Conservation (phyloP, 2,113 vertebrate genomes). For the Rhinichthys klamathensis region DNA sequence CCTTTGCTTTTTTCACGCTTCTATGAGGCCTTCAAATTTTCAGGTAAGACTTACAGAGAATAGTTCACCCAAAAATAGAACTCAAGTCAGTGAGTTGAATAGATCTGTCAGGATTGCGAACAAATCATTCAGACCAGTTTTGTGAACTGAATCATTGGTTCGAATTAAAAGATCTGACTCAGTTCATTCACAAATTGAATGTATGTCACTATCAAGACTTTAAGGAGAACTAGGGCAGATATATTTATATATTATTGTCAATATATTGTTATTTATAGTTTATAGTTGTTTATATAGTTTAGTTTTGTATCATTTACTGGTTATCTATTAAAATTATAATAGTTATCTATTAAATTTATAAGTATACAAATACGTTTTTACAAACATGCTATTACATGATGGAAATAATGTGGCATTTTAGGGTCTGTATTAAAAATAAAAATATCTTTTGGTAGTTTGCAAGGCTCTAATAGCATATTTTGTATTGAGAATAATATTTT, state of each 20-base stretch:
- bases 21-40: slow-evolving; percentile 97
- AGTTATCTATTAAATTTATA: too few species aligned
- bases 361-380: too few species aligned
- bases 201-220: neutral
- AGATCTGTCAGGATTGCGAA: neutral
- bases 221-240: neutral
- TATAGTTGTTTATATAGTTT: too few species aligned
- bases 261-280: too few species aligned
- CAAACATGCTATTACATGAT: too few species aligned
- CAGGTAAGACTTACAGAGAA: slow-evolving; percentile 76
- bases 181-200: neutral
- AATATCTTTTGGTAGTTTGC: neutral
- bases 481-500: neutral
- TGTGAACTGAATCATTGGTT: neutral
- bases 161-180: neutral
- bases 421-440: neutral
- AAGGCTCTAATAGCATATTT: neutral
- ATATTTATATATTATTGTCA: too few species aligned
- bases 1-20: slow-evolving; percentile 97
- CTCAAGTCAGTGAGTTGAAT: neutral
- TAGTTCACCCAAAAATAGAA: neutral
- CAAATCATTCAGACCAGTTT: neutral
- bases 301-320: too few species aligned
- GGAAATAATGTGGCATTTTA: neutral
- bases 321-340: too few species aligned